Base-by-base conservation (phyloP, 2,797 vertebrate species). In the Darevskia mixta region DNA sequence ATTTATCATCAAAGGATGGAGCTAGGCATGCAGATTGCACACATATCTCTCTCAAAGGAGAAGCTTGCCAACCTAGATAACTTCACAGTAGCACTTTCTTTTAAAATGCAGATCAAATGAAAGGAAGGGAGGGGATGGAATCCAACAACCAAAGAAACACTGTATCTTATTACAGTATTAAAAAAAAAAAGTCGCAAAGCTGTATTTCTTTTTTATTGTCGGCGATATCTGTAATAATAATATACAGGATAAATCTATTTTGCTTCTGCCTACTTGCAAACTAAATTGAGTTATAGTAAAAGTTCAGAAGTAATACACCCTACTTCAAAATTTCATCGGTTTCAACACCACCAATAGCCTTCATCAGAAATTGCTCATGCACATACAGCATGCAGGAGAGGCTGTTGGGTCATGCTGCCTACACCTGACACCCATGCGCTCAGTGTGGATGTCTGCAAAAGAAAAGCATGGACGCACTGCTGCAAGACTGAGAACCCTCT, bases 1-100 rank as follows among this genome's bases (percentile, higher is more conserved):
- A 89, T 93, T 92, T 90, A 91, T 90, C 95, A 93, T 92, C 90
- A 95, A 94, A 95, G 89, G 93, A 92, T 88, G 49, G 95, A 93
- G 93, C 85, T 84, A 84, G 82, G 83, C 87, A 84, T 75, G 85
- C 82, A 95, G 95, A 95, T 89, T 89, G 90, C 92, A 92, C 91
- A 91, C 79, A 79, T 92, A 92, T 93, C 92, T 92, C 85, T 75
- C 94, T 95, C 95, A 96, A 95, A 96, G 92, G 87, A 83, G 94
- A 93, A 91, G 90, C 94, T 91, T 93, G 91, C 87, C 94, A 93
- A 95, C 92, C 94, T 94, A 92, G 90, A 90, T 91, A 94, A 88
- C 90, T 93, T 92, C 87, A 90, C 72, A 87, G 87, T 85, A 89
- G 91, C 91, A 38, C 29, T 90, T 83, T 85, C 90, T 87, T 93